Base-by-base conservation (phyloP, 1,140 invertebrate species). In the Rhizoglyphus robini region DNA sequence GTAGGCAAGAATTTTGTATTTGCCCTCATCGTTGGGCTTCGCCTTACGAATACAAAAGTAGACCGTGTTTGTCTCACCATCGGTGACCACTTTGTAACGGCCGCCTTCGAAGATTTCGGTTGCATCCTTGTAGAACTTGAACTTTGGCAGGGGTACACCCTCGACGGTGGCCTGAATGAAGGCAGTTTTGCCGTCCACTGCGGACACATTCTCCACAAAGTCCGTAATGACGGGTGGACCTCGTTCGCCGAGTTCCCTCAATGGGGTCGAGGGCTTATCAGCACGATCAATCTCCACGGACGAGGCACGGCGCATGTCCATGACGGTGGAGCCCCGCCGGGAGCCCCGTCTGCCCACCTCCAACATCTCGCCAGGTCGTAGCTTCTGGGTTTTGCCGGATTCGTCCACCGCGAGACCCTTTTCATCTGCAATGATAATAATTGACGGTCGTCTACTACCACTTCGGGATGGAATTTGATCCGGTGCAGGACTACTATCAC, bases 1-100 rank as follows among this genome's bases (percentile, higher is more conserved):
- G 73, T 85, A 88, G 63, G 97, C 83, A 61, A 90, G 84, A 71
- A 96, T 82, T 74, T 88, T 91, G 78, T 97, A 99, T 75, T 89
- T 89, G 34, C 91, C 92, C 79, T 99, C 96, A 84, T 99, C 96
- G 73, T 90, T 90, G 15, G 90, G 86, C 75, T 96, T 94, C 68
- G 90, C 84, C 81, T 98, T 97, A 71, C 90, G 83, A 78, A 98
- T 96, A 75, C 89, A 91, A 54, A 98, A 80, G 27, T 89, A 92
- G 69, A 96, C 87, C 31, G 85, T 83, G 73, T 93, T 93, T 48
- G 83, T 86, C 71, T 89, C 86, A 30, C 88, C 86, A 75, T 96
- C 89, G 13, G 90, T 92, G 51, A 89, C 78, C 73, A 90, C 89
- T 74, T 90, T 91, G 78, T 91, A 94, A 65, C 92, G 82, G 69